These are phyloP conservation scores for Meriones unguiculatus DNA, from an alignment of 2,113 vertebrate genomes.

Conservation along the genomic window DNA sequence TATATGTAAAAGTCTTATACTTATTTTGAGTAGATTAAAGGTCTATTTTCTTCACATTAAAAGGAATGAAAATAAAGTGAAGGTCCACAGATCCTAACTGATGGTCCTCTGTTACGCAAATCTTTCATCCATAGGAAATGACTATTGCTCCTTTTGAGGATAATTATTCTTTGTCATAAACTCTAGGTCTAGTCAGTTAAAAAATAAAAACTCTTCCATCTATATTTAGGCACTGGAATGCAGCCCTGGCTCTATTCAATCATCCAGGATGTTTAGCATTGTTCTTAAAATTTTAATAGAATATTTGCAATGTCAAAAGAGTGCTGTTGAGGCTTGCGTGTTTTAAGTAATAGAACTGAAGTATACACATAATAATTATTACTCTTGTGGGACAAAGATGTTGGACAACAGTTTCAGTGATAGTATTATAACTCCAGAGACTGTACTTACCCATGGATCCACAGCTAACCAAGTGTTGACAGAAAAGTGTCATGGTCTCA, in stretches of 20 bases:
- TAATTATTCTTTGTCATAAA: constrained; percentile 21
- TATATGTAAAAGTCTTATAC: neutral
- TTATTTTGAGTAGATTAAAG: neutral
- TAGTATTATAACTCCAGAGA: neutral
- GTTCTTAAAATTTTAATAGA: constrained; percentile 31
- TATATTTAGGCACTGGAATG: constrained; percentile 5
- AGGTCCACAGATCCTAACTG: neutral
- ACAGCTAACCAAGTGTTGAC: neutral
- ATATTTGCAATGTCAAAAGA: neutral
- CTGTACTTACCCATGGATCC: neutral
- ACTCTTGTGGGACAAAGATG: neutral
- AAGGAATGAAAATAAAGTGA: neutral
- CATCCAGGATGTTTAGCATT: neutral
- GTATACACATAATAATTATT: neutral
- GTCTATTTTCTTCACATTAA: constrained; percentile 23
- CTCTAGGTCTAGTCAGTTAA: neutral
- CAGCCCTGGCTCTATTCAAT: neutral
- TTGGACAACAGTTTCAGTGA: neutral
- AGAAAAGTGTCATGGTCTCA: neutral
- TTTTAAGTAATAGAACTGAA: constrained; percentile 44
- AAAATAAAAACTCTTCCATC: neutral
- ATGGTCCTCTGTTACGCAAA: neutral
- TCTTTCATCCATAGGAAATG: neutral
- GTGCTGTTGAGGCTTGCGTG: neutral
- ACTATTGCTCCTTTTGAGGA: neutral